These are phyloP conservation scores for Myioborus melanocephalus DNA, from an alignment of 2,797 vertebrate genomes.

Conservation along the genomic window DNA sequence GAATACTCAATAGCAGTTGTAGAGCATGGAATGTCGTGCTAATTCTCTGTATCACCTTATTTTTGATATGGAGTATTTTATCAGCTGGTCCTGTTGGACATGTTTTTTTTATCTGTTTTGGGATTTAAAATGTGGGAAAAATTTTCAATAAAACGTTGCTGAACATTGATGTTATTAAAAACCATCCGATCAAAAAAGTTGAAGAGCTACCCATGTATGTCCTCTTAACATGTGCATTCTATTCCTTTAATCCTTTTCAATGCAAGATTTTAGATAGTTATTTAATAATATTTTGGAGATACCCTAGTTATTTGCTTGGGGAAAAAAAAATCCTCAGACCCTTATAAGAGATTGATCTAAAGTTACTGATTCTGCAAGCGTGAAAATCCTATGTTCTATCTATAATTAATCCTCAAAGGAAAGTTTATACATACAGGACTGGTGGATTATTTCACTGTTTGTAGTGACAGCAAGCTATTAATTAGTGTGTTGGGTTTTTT, in stretches of 20 bases:
- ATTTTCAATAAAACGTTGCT: not conserved
- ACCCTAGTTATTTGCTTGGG: not conserved
- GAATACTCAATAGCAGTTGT: constrained; percentile 71
- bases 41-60: not conserved
- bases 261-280: not conserved
- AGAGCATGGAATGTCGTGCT: not conserved
- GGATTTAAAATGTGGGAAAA: not conserved
- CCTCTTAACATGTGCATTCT: not conserved
- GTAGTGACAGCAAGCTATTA: not conserved
- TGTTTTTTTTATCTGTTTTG: not conserved
- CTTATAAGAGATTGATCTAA: not conserved
- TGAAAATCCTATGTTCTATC: not conserved
- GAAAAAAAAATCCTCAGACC: not conserved
- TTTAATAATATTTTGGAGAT: not conserved
- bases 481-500: not conserved
- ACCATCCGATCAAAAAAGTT: not conserved
- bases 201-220: not conserved
- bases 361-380: not conserved
- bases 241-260: not conserved
- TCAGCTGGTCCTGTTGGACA: not conserved
- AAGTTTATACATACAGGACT: not conserved
- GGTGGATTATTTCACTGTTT: not conserved
- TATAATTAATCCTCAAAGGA: constrained; percentile 23
- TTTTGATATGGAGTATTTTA: not conserved
- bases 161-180: not conserved